Percentiles rank a stretch among this genome's conserved stretches.
These are phyloP conservation scores for Pentamera pediparva DNA, from an alignment of 53 echinoderm and acorn worm species.

Conservation along the genomic window DNA sequence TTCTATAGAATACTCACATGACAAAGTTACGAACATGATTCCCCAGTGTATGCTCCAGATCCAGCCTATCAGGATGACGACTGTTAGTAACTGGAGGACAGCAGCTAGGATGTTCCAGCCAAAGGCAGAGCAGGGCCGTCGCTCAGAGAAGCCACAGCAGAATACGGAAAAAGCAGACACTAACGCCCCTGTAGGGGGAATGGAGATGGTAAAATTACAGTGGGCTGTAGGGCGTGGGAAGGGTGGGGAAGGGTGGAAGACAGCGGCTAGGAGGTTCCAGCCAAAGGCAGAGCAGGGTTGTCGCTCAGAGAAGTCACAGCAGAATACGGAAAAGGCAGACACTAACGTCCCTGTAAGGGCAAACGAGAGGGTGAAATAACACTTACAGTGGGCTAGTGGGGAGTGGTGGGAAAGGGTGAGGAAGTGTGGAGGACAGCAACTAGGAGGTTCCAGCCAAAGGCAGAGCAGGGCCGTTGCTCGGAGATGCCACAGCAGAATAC, in stretches of 20 bases:
- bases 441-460: conserved; percentile 87
- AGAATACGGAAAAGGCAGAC: conserved; percentile 89
- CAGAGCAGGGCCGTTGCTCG: conserved; percentile 57
- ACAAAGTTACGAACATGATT: conserved; percentile 86
- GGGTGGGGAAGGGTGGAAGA: conserved; percentile 49
- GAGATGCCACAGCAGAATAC: conserved; percentile 92
- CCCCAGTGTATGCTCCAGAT: conserved; percentile 99
- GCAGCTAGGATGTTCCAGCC: conserved; percentile 87
- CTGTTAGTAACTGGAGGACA: conserved; percentile 59
- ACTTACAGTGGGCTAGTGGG: too few relatives aligned
- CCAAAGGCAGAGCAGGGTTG: conserved; percentile 54
- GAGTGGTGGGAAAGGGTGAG: too few relatives aligned
- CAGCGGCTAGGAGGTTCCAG: conserved; percentile 71
- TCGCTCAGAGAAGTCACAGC: conserved; percentile 81
- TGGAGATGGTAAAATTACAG: neutral
- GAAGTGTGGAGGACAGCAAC: conserved; percentile 72
- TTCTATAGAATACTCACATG: conserved; percentile 64
- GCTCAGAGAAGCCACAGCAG: conserved; percentile 88
- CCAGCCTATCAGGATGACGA: conserved; percentile 88
- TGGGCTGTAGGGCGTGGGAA: conserved; percentile 1
- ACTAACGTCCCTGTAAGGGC: conserved; percentile 71
- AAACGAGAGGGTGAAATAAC: too few relatives aligned
- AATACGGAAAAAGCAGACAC: conserved; percentile 87
- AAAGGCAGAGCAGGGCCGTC: conserved; percentile 65
- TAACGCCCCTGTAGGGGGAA: conserved; percentile 77